These are phyloP conservation scores for Drosophila tristis DNA, from an alignment of 1,140 invertebrate genomes.

Conservation along the genomic window DNA sequence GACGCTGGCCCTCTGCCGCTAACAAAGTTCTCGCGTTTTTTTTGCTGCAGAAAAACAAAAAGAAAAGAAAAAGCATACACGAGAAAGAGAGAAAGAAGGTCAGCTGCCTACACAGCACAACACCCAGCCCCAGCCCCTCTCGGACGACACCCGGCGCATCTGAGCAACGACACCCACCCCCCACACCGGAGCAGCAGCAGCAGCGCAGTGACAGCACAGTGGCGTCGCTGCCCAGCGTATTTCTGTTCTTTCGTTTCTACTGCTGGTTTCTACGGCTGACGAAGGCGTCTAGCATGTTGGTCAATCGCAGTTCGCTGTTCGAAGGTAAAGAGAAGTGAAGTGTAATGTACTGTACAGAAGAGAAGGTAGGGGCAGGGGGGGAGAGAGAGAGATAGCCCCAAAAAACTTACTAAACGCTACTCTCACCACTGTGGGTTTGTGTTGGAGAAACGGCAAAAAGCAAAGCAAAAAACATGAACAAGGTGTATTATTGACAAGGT, in stretches of 20 bases:
- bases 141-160: not conserved
- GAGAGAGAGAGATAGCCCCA: too few relatives aligned
- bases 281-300: conserved; percentile 70
- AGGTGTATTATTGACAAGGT: too few relatives aligned
- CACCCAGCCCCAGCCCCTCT: conserved; percentile 1
- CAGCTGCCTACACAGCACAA: conserved; percentile 29
- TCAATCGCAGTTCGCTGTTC: conserved; percentile 68
- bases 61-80: not conserved
- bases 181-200: conserved; percentile 14
- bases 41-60: conserved; percentile 25
- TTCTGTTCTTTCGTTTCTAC: conserved; percentile 68
- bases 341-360: not conserved
- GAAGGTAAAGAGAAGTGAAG: conserved; percentile 57
- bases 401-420: too few relatives aligned
- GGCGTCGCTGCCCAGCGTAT: conserved; percentile 63
- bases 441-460: too few relatives aligned
- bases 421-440: too few relatives aligned
- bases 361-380: too few relatives aligned
- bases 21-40: conserved; percentile 34
- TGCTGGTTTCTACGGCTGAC: conserved; percentile 46
- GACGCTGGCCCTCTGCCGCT: conserved; percentile 27
- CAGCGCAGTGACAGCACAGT: conserved; percentile 8
- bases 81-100: conserved; percentile 59
- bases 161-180: conserved; percentile 9
- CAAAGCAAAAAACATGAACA: too few relatives aligned